These are phyloP conservation scores for Pelmatolapia mariae DNA, from an alignment of 2,113 vertebrate genomes.

Conservation along the genomic window DNA sequence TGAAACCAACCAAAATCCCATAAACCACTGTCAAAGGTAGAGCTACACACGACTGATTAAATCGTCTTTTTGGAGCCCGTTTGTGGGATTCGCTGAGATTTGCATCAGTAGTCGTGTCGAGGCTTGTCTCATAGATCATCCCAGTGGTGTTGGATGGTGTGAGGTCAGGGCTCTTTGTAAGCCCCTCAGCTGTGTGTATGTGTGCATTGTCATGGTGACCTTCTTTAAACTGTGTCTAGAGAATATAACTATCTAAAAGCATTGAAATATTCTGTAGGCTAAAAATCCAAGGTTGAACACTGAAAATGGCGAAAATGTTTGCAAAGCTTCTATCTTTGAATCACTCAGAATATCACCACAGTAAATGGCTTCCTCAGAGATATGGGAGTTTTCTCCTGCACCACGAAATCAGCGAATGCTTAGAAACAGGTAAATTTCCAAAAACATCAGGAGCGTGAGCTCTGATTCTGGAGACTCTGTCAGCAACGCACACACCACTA, in stretches of 20 bases:
- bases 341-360: not conserved
- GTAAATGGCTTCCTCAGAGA: not conserved
- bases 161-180: not conserved
- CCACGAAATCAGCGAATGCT: not conserved
- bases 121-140: not conserved
- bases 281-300: not conserved
- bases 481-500: not conserved
- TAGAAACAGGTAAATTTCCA: not conserved
- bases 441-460: not conserved
- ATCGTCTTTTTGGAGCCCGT: accelerated
- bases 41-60: not conserved
- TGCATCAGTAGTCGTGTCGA: not conserved
- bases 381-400: not conserved
- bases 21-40: not conserved
- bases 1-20: not conserved
- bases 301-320: not conserved
- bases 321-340: not conserved
- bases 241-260: not conserved
- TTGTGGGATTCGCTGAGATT: not conserved
- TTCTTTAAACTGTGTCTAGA: not conserved
- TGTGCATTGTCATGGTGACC: not conserved
- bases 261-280: not conserved
- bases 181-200: not conserved
- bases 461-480: not conserved
- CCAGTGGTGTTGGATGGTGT: not conserved